Base-by-base conservation (phyloP, 2,888 invertebrate genomes). In the Pardosa pseudoannulata region DNA sequence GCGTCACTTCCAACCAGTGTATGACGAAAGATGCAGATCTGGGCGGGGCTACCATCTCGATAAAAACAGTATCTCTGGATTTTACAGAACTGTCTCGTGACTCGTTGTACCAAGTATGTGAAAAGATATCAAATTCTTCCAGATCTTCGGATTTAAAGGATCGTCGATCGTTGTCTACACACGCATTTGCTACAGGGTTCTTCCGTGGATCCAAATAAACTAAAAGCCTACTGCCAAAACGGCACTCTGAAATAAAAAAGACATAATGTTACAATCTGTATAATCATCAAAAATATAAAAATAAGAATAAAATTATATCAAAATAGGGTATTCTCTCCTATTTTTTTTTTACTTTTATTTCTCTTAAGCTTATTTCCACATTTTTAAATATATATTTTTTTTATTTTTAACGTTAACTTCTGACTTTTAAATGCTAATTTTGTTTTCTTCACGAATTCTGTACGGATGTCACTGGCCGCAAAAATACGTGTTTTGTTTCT, bases 181-280 rank as follows among this genome's bases (percentile, higher is more conserved):
- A 89, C 3, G 89, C 89, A 32, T 85, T 86, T 1, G 88, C 89
- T 3, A 89, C 83, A 27, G 89, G 88, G 23, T 79, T 79, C 0
- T 71, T 36, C 65, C 80, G 32, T 95, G 95, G 89, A 95, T 94
- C 90, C 95, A 95, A 78, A 90, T 95, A 95, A 79, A 96, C 93
- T 79, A 95, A 93, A 70, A 96, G 74, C 39, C 88, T 67, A 72
- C 89, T 89, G 11, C 87, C 83, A 19, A 67, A 68, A 1, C 56
- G 71, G 50, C 88, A 88, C 27, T 88, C 88, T 73, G 72, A 0
- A 67, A 68, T 0, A 23, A 39, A 71, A 76, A 19, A 2, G 19
- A 19, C 13, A 32, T 5, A n/a, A n/a, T n/a, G n/a, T n/a, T n/a
- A n/a, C n/a, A n/a, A n/a, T n/a, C n/a, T n/a, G n/a, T n/a, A n/a